Evolutionary conservation across 2,888 invertebrate species (phyloP).

Genomic region (Euphydryas editha): DNA sequence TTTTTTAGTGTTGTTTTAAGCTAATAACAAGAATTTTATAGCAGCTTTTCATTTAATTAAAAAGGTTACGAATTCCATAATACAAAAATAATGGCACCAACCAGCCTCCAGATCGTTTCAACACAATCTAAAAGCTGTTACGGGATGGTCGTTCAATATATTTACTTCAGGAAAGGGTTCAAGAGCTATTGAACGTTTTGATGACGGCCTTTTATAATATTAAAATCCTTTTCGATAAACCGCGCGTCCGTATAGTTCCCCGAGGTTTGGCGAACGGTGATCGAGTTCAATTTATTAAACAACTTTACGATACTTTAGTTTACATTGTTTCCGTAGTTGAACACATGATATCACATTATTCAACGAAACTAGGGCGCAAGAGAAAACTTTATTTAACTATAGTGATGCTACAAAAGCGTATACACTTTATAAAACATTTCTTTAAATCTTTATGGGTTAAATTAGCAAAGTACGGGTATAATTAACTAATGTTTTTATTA

Average conservation of each 20-base stretch:
- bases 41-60: constrained; percentile 1
- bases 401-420: not conserved
- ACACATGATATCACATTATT: not conserved
- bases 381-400: not conserved
- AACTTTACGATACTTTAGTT: constrained; percentile 22
- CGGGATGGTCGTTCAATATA: constrained; percentile 33
- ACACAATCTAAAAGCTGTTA: constrained; percentile 36
- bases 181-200: constrained; percentile 37
- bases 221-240: constrained; percentile 40
- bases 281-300: constrained; percentile 24
- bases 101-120: constrained; percentile 11
- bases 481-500: too few relatives aligned
- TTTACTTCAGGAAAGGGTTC: constrained; percentile 38
- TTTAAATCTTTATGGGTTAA: too few relatives aligned
- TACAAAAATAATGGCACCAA: constrained; percentile 16
- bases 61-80: constrained; percentile 2
- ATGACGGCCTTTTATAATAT: constrained; percentile 42
- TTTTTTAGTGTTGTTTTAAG: not conserved
- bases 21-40: not conserved
- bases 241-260: constrained; percentile 30
- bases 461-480: too few relatives aligned
- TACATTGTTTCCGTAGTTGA: constrained; percentile 2
- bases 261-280: constrained; percentile 21
- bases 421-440: too few relatives aligned
- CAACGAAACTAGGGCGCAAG: not conserved